phyloP scores from a whole-genome alignment of 1,140 invertebrate genomes.

The Brachionus rotundiformis region DNA sequence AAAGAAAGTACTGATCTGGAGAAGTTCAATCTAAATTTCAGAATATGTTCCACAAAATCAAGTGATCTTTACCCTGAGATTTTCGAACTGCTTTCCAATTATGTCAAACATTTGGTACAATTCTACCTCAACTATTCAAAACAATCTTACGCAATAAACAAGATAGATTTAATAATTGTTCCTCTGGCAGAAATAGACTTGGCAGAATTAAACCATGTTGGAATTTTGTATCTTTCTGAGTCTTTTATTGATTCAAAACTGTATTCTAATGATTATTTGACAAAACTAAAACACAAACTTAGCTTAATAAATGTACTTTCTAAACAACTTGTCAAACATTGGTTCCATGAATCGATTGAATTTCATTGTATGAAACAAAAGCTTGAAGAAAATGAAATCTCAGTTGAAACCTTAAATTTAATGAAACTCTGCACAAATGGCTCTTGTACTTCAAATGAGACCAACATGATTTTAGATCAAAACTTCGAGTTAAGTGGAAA shows the following conservation, averaged over 20 bases:
- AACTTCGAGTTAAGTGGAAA: slow-evolving; percentile 25
- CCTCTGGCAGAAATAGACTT: background rate
- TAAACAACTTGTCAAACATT: slow-evolving; percentile 46
- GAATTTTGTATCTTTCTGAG: slow-evolving; percentile 39
- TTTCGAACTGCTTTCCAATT: background rate
- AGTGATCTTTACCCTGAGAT: background rate
- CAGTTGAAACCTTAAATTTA: background rate
- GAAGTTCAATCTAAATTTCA: slow-evolving; percentile 17
- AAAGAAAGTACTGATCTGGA: slow-evolving; percentile 21
- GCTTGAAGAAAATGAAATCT: background rate
- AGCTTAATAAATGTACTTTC: background rate
- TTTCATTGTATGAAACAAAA: slow-evolving; percentile 12
- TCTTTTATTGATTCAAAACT: background rate
- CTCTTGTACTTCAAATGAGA: background rate
- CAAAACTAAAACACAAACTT: background rate
- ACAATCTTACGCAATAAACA: background rate
- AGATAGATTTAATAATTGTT: slow-evolving; percentile 27
- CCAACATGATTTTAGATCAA: background rate
- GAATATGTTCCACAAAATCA: slow-evolving; percentile 31
- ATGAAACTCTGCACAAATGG: slow-evolving; percentile 19
- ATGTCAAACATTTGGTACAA: slow-evolving; percentile 11
- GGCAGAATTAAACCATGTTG: background rate
- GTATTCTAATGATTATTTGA: slow-evolving; percentile 37
- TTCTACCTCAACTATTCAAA: slow-evolving; percentile 33
- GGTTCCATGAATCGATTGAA: slow-evolving; percentile 30